Evolutionary conservation across 1,140 invertebrate genomes (phyloP).

Genomic region (Platorchestia sp.): DNA sequence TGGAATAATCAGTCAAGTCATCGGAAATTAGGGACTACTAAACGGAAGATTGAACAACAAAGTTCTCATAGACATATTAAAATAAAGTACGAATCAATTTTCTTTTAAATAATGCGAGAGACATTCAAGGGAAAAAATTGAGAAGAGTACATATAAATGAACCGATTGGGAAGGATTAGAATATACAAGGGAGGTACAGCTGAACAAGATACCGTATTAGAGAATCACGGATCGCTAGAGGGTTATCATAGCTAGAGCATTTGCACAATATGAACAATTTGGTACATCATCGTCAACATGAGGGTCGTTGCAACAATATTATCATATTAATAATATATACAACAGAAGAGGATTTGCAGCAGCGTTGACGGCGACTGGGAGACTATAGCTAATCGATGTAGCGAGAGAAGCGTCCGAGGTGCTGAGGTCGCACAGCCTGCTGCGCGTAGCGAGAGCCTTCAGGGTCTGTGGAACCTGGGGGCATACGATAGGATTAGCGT

Average conservation of each 20-base stretch:
- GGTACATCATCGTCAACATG: conserved; percentile 51
- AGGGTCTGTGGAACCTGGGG: conserved; percentile 39
- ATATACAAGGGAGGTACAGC: background rate
- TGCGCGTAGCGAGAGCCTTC: background rate
- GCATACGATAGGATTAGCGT: background rate
- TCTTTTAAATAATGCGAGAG: background rate
- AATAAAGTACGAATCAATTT: background rate
- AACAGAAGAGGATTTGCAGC: conserved; percentile 26
- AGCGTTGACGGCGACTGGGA: background rate
- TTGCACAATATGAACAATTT: conserved; percentile 55
- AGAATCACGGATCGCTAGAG: conserved; percentile 12
- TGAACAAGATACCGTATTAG: background rate
- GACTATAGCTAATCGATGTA: conserved; percentile 37
- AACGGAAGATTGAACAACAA: background rate
- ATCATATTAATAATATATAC: conserved; percentile 42
- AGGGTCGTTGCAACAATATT: conserved; percentile 47
- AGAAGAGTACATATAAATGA: background rate
- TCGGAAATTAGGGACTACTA: background rate
- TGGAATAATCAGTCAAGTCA: background rate
- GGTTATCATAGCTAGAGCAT: conserved; percentile 43
- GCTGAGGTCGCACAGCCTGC: background rate
- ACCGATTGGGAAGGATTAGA: background rate
- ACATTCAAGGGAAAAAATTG: background rate
- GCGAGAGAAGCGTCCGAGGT: background rate
- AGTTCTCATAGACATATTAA: background rate